A percentile compares a stretch with the other conserved stretches of the same genome.
Conservation (phyloP, 35 echinoderm and acorn worm species). For the Stichopus chloronotus region DNA sequence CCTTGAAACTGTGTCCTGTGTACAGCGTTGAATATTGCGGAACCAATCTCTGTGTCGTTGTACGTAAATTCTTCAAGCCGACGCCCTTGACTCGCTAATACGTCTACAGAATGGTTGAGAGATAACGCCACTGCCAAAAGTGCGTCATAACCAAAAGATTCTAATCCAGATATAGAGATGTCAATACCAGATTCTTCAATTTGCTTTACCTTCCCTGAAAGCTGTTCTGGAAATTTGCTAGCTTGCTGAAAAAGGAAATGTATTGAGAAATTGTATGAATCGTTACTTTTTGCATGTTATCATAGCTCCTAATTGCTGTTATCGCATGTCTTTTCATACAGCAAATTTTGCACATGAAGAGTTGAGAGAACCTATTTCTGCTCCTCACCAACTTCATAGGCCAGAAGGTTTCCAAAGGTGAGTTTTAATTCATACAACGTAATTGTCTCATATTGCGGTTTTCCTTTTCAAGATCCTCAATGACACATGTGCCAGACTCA, state of each 20-base stretch:
- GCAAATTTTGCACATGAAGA: no score
- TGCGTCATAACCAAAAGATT: slow-evolving; percentile 36
- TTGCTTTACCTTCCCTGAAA: background rate
- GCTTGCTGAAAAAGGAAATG: background rate
- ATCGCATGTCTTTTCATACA: no score
- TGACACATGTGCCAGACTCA: no score
- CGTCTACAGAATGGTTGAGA: background rate
- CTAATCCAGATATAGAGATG: background rate
- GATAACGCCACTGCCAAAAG: slow-evolving; percentile 11
- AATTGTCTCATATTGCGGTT: no score
- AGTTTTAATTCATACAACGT: no score
- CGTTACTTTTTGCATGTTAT: background rate
- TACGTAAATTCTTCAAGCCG: slow-evolving; percentile 31
- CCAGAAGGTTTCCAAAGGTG: no score
- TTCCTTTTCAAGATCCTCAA: no score
- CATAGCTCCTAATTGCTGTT: background rate
- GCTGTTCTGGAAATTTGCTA: background rate
- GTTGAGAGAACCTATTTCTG: no score
- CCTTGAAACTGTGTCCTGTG: background rate
- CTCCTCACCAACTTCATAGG: no score
- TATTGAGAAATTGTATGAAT: background rate
- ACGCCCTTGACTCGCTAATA: background rate
- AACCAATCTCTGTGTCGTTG: background rate
- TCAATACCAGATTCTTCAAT: background rate
- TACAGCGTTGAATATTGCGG: background rate